Evolutionary conservation across 2,113 vertebrate species (phyloP), one percentile per base, ranked within the genome.

Genomic region (Esox niger): DNA sequence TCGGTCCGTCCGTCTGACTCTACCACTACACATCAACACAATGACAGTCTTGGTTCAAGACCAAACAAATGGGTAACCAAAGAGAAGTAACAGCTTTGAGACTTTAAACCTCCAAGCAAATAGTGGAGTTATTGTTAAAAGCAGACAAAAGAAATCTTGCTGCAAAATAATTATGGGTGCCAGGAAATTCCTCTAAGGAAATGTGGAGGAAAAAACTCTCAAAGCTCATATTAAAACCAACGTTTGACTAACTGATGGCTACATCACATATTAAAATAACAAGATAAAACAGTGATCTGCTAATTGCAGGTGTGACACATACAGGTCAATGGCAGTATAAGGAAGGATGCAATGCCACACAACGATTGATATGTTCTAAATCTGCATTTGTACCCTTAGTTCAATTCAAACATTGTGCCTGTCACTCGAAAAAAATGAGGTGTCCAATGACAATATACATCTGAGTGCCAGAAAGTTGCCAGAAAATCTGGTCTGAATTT

Each of bases 31-130:
- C 27, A 52, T 67, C 17, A 67, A 30, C 56, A 26, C 21, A 63
- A 64, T 30, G 70, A 26, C 27, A 57, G 32, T 60, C 61, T 68
- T 43, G 73, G 66, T 25, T 69, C 54, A 63, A 52, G 31, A 23
- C 59, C 1, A 33, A 33, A 30, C 32, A 20, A 61, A 7, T 7
- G 59, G 33, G 31, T 7, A 26, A 30, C 25, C 2, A 20, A 27
- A 58, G 59, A n/a, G 8, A 33, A 33, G 31, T 35, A 23, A 31
- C 31, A 23, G 59, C 8, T 33, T 33, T 61, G 59, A 33, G n/a
- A 61, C 11, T 9, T 56, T 58, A 10, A 33, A 31, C 59, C 31
- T 33, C 31, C 26, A 21, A 61, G 31, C 11, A 1, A 32, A 61
- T 61, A 6, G 31, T 61, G 26, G 7, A 30, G 11, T 58, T 25